phyloP scores from a whole-genome alignment of 2,113 vertebrate species.

The Gallinago undulata region DNA sequence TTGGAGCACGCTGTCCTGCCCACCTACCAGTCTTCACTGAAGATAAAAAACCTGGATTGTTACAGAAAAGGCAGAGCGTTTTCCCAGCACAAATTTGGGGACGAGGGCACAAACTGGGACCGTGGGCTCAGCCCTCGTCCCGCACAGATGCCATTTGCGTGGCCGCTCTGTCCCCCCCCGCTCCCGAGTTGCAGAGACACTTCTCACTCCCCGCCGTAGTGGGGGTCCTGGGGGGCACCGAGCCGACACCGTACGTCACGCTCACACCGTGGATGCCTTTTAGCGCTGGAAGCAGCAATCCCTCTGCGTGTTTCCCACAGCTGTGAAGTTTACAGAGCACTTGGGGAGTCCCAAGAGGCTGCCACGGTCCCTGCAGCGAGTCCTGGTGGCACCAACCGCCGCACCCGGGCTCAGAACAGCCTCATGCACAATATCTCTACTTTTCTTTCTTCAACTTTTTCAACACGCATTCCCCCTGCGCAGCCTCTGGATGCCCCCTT shows the following conservation, averaged over 20 bases:
- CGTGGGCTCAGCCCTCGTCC: background rate
- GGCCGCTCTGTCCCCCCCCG: background rate
- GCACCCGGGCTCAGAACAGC: background rate
- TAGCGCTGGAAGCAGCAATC: background rate
- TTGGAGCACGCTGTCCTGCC: background rate
- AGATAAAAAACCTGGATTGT: background rate
- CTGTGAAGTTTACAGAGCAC: background rate
- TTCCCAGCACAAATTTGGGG: background rate
- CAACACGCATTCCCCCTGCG: background rate
- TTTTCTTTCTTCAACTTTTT: background rate
- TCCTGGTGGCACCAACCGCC: background rate
- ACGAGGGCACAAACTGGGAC: accelerated
- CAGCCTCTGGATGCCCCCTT: background rate
- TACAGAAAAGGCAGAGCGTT: background rate
- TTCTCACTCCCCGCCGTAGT: background rate
- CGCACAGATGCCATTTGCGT: background rate
- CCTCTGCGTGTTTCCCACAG: background rate
- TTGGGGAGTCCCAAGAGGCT: background rate
- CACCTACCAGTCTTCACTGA: background rate
- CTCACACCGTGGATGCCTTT: background rate
- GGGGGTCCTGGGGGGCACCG: background rate
- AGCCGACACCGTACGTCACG: background rate
- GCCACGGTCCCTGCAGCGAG: background rate
- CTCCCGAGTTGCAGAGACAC: background rate
- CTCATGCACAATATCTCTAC: background rate